These are phyloP conservation scores for Invenusta paracnida DNA, from an alignment of 2,888 invertebrate species.

Conservation along the genomic window DNA sequence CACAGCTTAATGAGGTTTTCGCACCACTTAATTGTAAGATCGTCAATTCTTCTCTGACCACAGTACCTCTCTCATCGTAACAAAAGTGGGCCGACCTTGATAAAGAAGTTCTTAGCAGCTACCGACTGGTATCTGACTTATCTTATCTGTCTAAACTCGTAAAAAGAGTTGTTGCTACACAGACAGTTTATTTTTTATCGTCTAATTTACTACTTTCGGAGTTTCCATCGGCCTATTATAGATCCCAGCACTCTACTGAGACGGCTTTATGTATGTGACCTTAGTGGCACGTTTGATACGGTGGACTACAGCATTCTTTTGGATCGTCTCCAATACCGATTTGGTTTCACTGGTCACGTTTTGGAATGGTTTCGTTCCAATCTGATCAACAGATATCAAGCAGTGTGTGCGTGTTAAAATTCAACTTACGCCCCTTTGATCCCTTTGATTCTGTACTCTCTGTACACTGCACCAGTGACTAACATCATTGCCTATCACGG, in stretches of 20 bases:
- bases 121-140: no score
- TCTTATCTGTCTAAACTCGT: no score
- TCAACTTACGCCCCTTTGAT: not conserved
- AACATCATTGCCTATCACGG: conserved; percentile 45
- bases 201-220: not conserved
- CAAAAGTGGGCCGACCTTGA: not conserved
- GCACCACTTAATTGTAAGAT: not conserved
- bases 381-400: not conserved
- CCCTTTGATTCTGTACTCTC: conserved; percentile 38
- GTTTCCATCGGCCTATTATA: not conserved
- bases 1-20: not conserved
- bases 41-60: not conserved
- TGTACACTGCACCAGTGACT: conserved; percentile 44
- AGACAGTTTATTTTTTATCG: not conserved
- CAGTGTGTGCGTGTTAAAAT: not conserved
- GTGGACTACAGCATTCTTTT: conserved; percentile 45
- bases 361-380: conserved; percentile 45
- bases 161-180: not conserved
- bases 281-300: conserved; percentile 46
- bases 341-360: conserved; percentile 42
- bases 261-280: conserved; percentile 30
- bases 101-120: no score
- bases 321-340: conserved; percentile 35
- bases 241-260: not conserved
- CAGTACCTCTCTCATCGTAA: not conserved